phyloP scores from a whole-genome alignment of 2,888 invertebrate genomes.

The Pemphredon lugubris region DNA sequence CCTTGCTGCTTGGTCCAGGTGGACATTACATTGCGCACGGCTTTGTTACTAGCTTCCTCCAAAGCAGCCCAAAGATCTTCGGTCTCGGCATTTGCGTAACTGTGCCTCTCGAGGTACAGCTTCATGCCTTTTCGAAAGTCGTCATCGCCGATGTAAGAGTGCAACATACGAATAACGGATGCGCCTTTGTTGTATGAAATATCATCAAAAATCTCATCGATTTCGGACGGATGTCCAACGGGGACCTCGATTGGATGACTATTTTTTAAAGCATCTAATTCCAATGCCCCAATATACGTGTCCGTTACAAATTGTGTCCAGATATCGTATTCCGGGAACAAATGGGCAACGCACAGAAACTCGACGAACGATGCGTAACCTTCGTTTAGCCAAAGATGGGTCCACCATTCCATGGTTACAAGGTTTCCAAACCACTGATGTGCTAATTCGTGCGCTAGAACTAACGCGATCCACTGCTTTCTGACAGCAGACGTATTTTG shows the following conservation, averaged over 20 bases:
- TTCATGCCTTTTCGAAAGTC: conserved; percentile 97
- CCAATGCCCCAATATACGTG: conserved; percentile 91
- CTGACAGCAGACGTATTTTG: conserved; percentile 92
- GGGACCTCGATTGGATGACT: conserved; percentile 98
- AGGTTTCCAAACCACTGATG: conserved; percentile 99
- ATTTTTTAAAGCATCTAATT: conserved; percentile 93
- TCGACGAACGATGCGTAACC: conserved; percentile 98
- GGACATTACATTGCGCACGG: conserved; percentile 95
- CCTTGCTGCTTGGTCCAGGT: conserved; percentile 98
- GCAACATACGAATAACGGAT: conserved; percentile 96
- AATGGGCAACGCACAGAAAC: conserved; percentile 94
- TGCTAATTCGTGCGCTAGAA: conserved; percentile 95
- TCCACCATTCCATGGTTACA: conserved; percentile 99
- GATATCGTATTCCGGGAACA: conserved; percentile 97
- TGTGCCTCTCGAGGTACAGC: conserved; percentile 91
- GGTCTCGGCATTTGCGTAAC: conserved; percentile 94
- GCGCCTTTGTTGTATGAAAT: conserved; percentile 98
- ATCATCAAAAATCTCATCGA: conserved; percentile 98
- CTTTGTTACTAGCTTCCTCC: conserved; percentile 93
- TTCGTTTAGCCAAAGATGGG: conserved; percentile 97
- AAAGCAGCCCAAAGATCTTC: conserved; percentile 96
- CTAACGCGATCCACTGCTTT: conserved; percentile 93
- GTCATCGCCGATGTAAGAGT: conserved; percentile 95
- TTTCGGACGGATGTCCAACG: conserved; percentile 96
- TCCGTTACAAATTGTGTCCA: conserved; percentile 98